Conservation (phyloP, 2,888 invertebrate species). For the Plagodis dolabraria region DNA sequence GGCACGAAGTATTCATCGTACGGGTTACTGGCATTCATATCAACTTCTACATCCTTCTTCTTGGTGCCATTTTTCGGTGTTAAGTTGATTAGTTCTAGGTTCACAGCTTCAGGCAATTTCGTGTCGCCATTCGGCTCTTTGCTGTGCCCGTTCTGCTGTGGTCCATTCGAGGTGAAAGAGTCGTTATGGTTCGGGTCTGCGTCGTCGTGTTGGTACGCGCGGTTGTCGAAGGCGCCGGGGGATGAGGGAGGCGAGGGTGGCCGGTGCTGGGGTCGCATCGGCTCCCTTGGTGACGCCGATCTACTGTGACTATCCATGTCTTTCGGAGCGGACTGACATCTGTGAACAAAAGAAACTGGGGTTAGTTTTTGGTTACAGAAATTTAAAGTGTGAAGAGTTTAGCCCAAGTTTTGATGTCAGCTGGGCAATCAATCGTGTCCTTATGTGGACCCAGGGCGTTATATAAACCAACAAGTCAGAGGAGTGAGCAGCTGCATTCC, state of each 20-base stretch:
- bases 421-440: too few relatives aligned
- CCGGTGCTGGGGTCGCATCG: constrained; percentile 74
- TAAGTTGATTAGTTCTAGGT: constrained; percentile 91
- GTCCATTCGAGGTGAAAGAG: constrained; percentile 75
- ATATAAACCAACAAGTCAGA: too few relatives aligned
- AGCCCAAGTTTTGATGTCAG: too few relatives aligned
- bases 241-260: constrained; percentile 73
- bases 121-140: constrained; percentile 70
- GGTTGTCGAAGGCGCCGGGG: constrained; percentile 77
- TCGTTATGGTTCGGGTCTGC: constrained; percentile 78
- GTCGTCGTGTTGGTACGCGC: constrained; percentile 73
- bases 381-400: too few relatives aligned
- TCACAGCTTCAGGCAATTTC: constrained; percentile 88
- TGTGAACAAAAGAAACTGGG: constrained; percentile 46
- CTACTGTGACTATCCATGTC: constrained; percentile 81
- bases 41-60: constrained; percentile 88
- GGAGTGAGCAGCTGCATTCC: too few relatives aligned
- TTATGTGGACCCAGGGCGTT: too few relatives aligned
- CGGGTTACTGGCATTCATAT: constrained; percentile 87
- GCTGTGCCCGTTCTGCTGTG: constrained; percentile 69
- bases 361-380: constrained; percentile 1
- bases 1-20: constrained; percentile 94
- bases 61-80: constrained; percentile 86
- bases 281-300: constrained; percentile 82
- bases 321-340: constrained; percentile 82